Evolutionary conservation across 2,113 vertebrate genomes (phyloP).

Genomic region (Oncorhynchus kisutch): DNA sequence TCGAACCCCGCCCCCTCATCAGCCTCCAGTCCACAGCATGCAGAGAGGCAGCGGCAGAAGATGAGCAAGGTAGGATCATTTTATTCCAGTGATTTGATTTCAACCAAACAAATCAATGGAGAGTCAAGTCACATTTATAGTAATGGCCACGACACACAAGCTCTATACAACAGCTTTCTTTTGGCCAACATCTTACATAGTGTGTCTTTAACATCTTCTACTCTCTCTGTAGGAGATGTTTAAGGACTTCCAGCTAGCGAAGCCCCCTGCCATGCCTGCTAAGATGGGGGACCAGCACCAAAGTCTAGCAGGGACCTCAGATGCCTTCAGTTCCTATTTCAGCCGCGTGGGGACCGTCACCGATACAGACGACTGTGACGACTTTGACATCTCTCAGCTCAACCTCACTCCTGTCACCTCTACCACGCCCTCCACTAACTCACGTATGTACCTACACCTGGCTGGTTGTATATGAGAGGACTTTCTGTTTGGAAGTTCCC

Average conservation of each 20-base stretch:
- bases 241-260: conserved; percentile 96
- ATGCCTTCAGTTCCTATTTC: conserved; percentile 97
- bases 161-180: too few species aligned
- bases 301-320: conserved; percentile 89
- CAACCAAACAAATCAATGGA: too few species aligned
- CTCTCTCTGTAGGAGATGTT: conserved; percentile 70
- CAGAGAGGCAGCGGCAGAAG: conserved; percentile 83
- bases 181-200: too few species aligned
- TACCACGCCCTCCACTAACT: conserved; percentile 96
- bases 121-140: too few species aligned
- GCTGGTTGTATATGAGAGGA: too few species aligned
- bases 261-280: conserved; percentile 88
- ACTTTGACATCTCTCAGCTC: conserved; percentile 98
- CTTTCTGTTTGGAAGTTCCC: too few species aligned
- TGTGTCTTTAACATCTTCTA: neutral
- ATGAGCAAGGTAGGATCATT: conserved; percentile 76
- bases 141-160: too few species aligned
- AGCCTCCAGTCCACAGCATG: conserved; percentile 86
- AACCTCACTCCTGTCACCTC: conserved; percentile 98
- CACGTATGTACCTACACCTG: conserved; percentile 78
- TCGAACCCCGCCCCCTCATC: conserved; percentile 79
- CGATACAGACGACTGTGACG: conserved; percentile 97
- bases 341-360: conserved; percentile 94
- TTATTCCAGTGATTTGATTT: too few species aligned
- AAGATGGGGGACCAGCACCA: conserved; percentile 88